A percentile compares a stretch with the other conserved stretches of the same genome.
These are phyloP conservation scores for Myotis lucifugus DNA, from an alignment of 2,113 vertebrate genomes.

Conservation along the genomic window DNA sequence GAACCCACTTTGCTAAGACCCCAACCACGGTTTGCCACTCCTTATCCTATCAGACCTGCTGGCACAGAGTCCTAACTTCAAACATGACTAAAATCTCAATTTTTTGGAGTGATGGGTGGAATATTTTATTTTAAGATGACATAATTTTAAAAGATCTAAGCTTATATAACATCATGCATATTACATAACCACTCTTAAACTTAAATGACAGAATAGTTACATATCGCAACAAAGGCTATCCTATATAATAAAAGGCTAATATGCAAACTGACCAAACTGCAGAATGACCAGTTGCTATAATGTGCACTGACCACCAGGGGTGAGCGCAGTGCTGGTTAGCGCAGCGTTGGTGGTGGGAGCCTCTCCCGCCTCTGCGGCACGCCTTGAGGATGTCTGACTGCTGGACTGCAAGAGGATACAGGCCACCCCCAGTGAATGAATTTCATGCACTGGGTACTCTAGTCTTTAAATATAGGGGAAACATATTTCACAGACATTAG, in stretches of 20 bases:
- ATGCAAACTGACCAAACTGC: too few species aligned
- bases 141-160: background rate
- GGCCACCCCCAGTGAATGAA: too few species aligned
- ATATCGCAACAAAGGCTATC: background rate
- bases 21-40: background rate
- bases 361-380: too few species aligned
- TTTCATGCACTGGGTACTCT: too few species aligned
- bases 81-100: background rate
- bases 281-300: too few species aligned
- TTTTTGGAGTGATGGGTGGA: background rate
- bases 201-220: background rate
- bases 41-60: background rate
- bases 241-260: too few species aligned
- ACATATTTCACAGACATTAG: slow-evolving; percentile 2
- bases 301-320: too few species aligned
- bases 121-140: background rate
- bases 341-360: too few species aligned
- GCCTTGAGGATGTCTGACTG: too few species aligned
- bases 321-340: too few species aligned
- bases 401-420: too few species aligned
- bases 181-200: background rate
- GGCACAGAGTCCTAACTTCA: background rate
- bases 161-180: background rate
- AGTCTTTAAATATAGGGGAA: background rate
- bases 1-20: background rate